Conservation (phyloP, 2,797 vertebrate species). For the Trachops cirrhosus region DNA sequence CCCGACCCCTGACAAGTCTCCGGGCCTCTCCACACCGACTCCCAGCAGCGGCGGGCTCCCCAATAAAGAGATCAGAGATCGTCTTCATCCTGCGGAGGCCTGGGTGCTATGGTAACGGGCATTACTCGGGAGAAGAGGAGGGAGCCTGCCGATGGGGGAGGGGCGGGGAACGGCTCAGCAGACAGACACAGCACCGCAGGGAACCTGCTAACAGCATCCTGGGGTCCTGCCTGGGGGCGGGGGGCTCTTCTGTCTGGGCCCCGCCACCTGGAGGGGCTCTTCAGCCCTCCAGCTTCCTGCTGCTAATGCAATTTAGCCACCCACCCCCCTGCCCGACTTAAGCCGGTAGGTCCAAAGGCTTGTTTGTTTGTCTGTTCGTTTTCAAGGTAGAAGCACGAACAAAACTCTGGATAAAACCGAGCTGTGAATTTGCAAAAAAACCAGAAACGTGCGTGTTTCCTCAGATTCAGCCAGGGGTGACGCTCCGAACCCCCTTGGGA, state of each 20-base stretch:
- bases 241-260: background rate
- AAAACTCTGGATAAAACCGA: background rate
- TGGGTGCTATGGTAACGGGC: constrained; percentile 75
- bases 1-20: background rate
- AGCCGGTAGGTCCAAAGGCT: too few relatives aligned
- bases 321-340: too few relatives aligned
- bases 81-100: constrained; percentile 61
- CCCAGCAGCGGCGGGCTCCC: constrained; percentile 36
- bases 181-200: background rate
- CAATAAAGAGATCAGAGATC: constrained; percentile 66
- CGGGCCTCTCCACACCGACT: constrained; percentile 2
- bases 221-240: background rate
- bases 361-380: background rate
- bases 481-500: background rate
- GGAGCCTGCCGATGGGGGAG: constrained; percentile 44
- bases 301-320: too few relatives aligned
- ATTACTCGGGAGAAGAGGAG: constrained; percentile 57
- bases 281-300: background rate
- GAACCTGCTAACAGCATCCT: background rate
- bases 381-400: background rate
- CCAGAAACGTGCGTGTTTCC: background rate
- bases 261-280: background rate
- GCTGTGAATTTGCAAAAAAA: background rate
- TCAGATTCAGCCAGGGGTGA: background rate
- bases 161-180: background rate